Evolutionary conservation across 23 tunicate species (phyloP).

Genomic region (Ciona savignyi): DNA sequence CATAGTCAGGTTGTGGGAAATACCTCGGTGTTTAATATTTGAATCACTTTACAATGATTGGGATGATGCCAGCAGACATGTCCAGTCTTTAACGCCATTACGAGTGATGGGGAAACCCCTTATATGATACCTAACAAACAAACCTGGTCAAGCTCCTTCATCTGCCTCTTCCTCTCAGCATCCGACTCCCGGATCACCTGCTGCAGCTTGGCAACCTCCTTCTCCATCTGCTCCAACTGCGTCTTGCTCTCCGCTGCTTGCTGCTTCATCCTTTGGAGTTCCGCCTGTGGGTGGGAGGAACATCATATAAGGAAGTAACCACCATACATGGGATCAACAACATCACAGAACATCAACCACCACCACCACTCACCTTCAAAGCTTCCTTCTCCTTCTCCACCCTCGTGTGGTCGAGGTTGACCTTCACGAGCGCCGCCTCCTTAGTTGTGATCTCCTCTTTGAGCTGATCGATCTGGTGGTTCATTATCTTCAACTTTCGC

Average conservation of each 20-base stretch:
- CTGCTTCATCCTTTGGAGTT: slow-evolving; percentile 90
- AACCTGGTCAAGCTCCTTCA: slow-evolving; percentile 96
- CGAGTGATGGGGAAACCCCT: not conserved
- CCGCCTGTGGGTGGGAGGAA: too few relatives aligned
- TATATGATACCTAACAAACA: not conserved
- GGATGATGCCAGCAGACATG: too few relatives aligned
- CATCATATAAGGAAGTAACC: too few relatives aligned
- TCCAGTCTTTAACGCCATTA: not conserved
- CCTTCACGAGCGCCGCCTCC: slow-evolving; percentile 94
- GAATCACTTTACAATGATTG: too few relatives aligned
- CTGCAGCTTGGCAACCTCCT: slow-evolving; percentile 92
- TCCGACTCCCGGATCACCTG: slow-evolving; percentile 97
- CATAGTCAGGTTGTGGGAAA: too few relatives aligned
- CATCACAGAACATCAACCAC: not conserved
- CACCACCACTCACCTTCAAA: slow-evolving; percentile 35
- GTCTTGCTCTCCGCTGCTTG: slow-evolving; percentile 91
- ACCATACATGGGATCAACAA: too few relatives aligned
- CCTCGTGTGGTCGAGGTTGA: slow-evolving; percentile 91
- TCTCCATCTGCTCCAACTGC: slow-evolving; percentile 96
- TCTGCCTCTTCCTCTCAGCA: slow-evolving; percentile 92
- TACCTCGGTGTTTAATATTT: too few relatives aligned
- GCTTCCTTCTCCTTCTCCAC: slow-evolving; percentile 97
- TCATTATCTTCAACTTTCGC: too few relatives aligned
- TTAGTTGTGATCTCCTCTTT: slow-evolving; percentile 96
- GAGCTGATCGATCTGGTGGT: too few relatives aligned